Evolutionary conservation across 1,140 invertebrate genomes (phyloP), one percentile per base, ranked within the genome.

Genomic region (Ips typographus): DNA sequence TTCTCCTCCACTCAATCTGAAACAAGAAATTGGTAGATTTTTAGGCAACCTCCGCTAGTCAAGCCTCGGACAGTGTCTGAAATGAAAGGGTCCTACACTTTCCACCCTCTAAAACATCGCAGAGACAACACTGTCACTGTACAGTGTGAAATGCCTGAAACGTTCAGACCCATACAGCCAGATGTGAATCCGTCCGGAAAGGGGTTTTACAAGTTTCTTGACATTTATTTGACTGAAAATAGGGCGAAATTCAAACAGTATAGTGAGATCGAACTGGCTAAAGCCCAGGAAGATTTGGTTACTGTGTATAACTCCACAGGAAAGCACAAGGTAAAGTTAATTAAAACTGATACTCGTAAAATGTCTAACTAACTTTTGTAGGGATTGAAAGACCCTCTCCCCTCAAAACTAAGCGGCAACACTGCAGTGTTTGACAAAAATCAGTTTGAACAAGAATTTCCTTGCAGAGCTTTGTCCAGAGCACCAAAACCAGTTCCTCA

Each of bases 221-320:
- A 82, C 73, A 75, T 77, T 22, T 81, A 80, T 66, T 71, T 80
- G 61, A 80, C 77, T 1, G 78, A 75, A 39, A 76, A 75, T n/a
- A 70, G 74, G 51, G 61, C 71, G 5, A 70, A 68, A 3, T 77
- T 77, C 74, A 53, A 75, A 4, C 77, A 74, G n/a, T 78, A 76
- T 59, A 72, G 57, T 39, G 42, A 61, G 42, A 57, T 75, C 2
- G 70, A 79, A 65, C 62, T 74, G 49, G 65, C 77, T 39, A 74
- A 74, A 57, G 73, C 75, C 4, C 72, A 70, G 62, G 77, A 77
- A 70, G 74, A 80, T 68, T 76, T 80, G 39, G 52, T 75, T 4
- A 80, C 79, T 8, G 76, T 71, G 62, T 80, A 80, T 62, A 78
- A 78, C 66, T 55, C 73, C 3, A 61, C 22, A 22, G 41, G 59